Percentiles rank a stretch among this genome's conserved stretches.
These are phyloP conservation scores for Pocillopora verrucosa DNA, from an alignment of 64 coral and sea anemone genomes.

Conservation along the genomic window DNA sequence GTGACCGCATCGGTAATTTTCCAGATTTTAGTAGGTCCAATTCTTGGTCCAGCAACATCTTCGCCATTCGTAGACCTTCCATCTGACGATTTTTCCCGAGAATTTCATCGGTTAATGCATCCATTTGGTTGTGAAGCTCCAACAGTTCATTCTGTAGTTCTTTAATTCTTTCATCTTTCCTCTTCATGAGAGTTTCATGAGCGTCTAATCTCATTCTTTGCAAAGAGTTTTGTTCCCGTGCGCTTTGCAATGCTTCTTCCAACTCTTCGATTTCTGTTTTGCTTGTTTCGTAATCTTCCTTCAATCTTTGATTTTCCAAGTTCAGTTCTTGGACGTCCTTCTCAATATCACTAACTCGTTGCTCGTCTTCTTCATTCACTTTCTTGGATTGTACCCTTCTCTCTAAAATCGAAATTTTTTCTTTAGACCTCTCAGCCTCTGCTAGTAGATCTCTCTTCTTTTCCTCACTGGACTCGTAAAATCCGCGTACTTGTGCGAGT, in stretches of 20 bases:
- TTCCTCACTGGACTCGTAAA: constrained; percentile 70
- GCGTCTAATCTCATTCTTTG: constrained; percentile 66
- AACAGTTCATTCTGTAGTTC: constrained; percentile 75
- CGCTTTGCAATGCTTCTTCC: constrained; percentile 50
- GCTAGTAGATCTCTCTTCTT: constrained; percentile 55
- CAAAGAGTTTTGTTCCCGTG: constrained; percentile 57
- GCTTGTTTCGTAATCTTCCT: constrained; percentile 18
- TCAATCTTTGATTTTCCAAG: constrained; percentile 12
- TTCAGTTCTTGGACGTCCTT: constrained; percentile 27
- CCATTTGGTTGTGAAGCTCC: constrained; percentile 78
- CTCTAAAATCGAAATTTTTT: constrained; percentile 53
- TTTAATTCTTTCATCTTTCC: constrained; percentile 86
- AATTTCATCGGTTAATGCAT: constrained; percentile 79
- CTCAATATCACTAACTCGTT: constrained; percentile 1
- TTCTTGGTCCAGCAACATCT: constrained; percentile 76
- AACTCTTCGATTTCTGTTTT: constrained; percentile 45
- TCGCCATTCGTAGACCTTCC: constrained; percentile 61
- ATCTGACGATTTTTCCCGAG: constrained; percentile 72
- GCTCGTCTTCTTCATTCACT: constrained; percentile 14
- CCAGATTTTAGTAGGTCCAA: constrained; percentile 65
- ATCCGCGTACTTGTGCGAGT: constrained; percentile 64
- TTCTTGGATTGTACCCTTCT: constrained; percentile 32
- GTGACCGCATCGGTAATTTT: constrained; percentile 16
- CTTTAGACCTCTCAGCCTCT: constrained; percentile 36
- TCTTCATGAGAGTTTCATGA: constrained; percentile 53